These are phyloP conservation scores for Anolis sagrei DNA, from an alignment of 2,113 vertebrate species.

Conservation along the genomic window DNA sequence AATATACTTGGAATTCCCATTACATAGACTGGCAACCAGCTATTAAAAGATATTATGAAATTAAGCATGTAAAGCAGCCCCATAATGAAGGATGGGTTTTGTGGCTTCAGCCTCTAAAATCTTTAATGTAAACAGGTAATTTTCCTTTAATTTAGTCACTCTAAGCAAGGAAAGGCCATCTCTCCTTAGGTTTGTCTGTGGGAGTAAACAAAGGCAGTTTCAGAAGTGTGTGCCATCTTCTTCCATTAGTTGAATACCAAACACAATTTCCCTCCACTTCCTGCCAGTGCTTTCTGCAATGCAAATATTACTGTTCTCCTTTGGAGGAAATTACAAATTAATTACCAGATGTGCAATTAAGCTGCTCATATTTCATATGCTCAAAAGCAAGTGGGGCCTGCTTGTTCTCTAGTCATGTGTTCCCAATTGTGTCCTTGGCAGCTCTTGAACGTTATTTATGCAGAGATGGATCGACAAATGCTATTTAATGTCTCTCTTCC, in stretches of 20 bases:
- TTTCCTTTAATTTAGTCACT: slow-evolving; percentile 7
- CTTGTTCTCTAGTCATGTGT: slow-evolving; percentile 14
- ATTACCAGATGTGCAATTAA: slow-evolving; percentile 68
- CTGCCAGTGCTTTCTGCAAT: background rate
- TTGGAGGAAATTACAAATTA: slow-evolving; percentile 57
- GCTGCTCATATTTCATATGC: slow-evolving; percentile 55
- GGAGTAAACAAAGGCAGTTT: background rate
- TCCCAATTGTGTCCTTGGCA: slow-evolving; percentile 40
- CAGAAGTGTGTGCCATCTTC: background rate
- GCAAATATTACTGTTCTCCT: slow-evolving; percentile 35
- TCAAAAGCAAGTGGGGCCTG: slow-evolving; percentile 19
- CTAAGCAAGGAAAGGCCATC: background rate
- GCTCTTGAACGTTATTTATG: slow-evolving; percentile 29
- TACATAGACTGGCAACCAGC: background rate
- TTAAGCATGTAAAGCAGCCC: background rate
- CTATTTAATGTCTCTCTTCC: slow-evolving; percentile 20
- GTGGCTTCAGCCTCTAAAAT: slow-evolving; percentile 15
- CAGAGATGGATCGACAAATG: background rate
- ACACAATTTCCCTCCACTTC: background rate
- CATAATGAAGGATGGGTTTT: background rate
- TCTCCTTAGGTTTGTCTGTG: slow-evolving; percentile 23
- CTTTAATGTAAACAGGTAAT: background rate
- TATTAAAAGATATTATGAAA: background rate
- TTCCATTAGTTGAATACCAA: slow-evolving; percentile 31
- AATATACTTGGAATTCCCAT: background rate